phyloP scores from a whole-genome alignment of 2,113 vertebrate genomes.

The Pseudopipra pipra region DNA sequence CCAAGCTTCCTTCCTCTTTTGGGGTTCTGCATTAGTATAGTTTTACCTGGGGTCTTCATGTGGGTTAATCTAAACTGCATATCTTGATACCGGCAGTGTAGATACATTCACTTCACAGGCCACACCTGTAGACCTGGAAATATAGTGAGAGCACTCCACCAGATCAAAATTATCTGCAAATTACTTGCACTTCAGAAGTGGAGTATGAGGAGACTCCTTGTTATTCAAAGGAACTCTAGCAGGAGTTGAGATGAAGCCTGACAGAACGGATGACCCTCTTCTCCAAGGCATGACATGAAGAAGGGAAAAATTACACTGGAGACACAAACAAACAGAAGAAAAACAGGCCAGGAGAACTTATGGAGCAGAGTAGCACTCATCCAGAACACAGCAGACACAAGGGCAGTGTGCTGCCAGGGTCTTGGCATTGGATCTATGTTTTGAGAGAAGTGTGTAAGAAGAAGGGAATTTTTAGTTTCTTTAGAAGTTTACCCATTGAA shows the following conservation, averaged over 20 bases:
- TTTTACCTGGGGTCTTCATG: neutral
- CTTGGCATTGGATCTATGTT: neutral
- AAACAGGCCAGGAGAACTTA: neutral
- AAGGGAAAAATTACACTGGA: neutral
- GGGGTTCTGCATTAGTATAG: neutral
- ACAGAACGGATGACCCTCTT: neutral
- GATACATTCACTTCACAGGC: neutral
- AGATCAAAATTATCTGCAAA: neutral
- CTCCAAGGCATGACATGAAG: neutral
- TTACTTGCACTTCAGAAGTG: neutral
- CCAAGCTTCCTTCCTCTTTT: neutral
- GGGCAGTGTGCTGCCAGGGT: neutral
- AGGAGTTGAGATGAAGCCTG: neutral
- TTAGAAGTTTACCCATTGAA: slow-evolving; percentile 14
- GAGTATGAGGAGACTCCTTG: neutral
- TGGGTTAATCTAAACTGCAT: neutral
- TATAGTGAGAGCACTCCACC: neutral
- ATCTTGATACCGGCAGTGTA: neutral
- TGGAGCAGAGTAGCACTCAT: neutral
- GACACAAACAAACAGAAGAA: neutral
- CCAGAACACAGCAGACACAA: neutral
- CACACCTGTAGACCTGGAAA: neutral
- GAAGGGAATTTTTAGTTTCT: neutral
- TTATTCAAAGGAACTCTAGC: neutral
- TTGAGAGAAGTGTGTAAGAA: neutral